Percentiles rank a stretch among this genome's conserved stretches.
Evolutionary conservation across 2,797 vertebrate genomes (phyloP).

Genomic region (Diplodus puntazzo): DNA sequence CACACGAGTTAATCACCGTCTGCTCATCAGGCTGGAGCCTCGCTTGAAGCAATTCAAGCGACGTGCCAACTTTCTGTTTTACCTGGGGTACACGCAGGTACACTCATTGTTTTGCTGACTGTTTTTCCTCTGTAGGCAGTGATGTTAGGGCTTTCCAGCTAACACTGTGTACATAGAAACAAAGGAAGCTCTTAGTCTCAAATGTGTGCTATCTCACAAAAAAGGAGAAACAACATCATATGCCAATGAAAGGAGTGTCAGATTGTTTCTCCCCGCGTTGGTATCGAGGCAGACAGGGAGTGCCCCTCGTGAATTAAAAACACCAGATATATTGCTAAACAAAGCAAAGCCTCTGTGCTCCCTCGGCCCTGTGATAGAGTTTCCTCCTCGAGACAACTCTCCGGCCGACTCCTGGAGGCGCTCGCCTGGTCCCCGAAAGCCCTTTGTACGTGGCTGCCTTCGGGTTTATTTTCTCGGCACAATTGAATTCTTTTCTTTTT

Average conservation of each 20-base stretch:
- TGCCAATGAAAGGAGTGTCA: not conserved
- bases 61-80: conserved; percentile 57
- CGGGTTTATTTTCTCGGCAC: conserved; percentile 81
- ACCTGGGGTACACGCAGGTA: conserved; percentile 36
- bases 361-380: conserved; percentile 57
- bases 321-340: conserved; percentile 63
- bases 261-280: conserved; percentile 48
- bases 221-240: not conserved
- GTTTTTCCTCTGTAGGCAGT: not conserved
- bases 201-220: conserved; percentile 34
- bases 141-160: not conserved
- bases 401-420: conserved; percentile 57
- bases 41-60: conserved; percentile 46
- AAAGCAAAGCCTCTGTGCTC: conserved; percentile 60
- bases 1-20: conserved; percentile 69
- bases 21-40: conserved; percentile 57
- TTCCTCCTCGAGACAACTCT: conserved; percentile 65
- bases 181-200: conserved; percentile 23
- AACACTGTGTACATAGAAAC: conserved; percentile 20
- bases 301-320: conserved; percentile 60
- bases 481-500: conserved; percentile 80
- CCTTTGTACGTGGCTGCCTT: conserved; percentile 76
- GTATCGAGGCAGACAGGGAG: conserved; percentile 48
- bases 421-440: conserved; percentile 53
- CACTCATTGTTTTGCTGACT: conserved; percentile 19